These are phyloP conservation scores for Holcopasites calliopsidis DNA, from an alignment of 1,140 invertebrate genomes.

Conservation along the genomic window DNA sequence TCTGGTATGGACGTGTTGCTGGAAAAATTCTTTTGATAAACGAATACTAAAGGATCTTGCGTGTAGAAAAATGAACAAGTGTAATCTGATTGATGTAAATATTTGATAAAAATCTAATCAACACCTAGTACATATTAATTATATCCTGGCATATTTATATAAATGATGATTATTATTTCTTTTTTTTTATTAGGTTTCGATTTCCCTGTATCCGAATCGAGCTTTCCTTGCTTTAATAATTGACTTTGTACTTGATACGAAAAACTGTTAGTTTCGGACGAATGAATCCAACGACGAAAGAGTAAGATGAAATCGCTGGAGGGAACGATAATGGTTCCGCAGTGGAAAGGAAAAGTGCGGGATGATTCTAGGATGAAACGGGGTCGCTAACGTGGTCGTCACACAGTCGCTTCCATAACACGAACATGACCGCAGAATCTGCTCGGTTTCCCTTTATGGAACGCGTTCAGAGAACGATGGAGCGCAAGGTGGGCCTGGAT, in stretches of 20 bases:
- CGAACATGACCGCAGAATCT: slow-evolving; percentile 44
- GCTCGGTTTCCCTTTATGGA: slow-evolving; percentile 35
- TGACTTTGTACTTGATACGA: too few relatives aligned
- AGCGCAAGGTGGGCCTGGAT: slow-evolving; percentile 41
- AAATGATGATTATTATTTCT: too few relatives aligned
- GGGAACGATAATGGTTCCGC: neutral
- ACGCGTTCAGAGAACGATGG: slow-evolving; percentile 30
- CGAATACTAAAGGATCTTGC: too few relatives aligned
- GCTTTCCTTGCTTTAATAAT: too few relatives aligned
- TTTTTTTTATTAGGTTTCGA: too few relatives aligned
- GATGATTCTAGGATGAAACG: neutral
- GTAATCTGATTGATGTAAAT: too few relatives aligned
- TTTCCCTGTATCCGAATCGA: too few relatives aligned
- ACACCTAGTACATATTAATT: too few relatives aligned
- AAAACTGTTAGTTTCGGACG: too few relatives aligned
- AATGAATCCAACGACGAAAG: neutral
- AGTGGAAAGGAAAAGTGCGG: neutral
- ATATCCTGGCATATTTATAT: too few relatives aligned
- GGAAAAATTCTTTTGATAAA: neutral
- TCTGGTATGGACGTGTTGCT: neutral
- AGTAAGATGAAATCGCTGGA: neutral
- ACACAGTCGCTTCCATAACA: slow-evolving; percentile 20
- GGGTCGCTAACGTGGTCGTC: slow-evolving; percentile 35
- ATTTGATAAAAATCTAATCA: too few relatives aligned
- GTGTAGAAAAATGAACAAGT: too few relatives aligned